Conservation (phyloP, 2,888 invertebrate species). For the Zaprionus obscuricornis region DNA sequence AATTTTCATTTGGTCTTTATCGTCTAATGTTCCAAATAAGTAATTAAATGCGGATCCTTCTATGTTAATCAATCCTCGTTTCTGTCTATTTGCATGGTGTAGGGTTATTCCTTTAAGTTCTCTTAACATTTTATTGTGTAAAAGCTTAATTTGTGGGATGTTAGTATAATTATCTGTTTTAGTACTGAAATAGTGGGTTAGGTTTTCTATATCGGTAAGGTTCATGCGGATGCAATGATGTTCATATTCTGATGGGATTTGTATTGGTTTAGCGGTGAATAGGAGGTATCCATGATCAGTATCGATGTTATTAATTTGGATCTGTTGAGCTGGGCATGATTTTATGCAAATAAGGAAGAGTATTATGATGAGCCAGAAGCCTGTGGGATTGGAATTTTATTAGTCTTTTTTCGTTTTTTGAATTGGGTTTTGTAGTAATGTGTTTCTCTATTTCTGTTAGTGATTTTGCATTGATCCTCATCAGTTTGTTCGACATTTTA, state of each 20-base stretch:
- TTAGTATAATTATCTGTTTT: conserved; percentile 2
- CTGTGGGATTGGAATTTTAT: neutral
- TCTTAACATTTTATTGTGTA: conserved; percentile 5
- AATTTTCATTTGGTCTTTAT: conserved; percentile 5
- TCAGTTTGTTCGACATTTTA: conserved; percentile 5
- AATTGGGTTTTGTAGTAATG: neutral
- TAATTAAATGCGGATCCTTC: neutral
- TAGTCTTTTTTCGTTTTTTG: conserved; percentile 4
- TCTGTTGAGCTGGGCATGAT: neutral
- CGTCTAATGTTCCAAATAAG: conserved; percentile 2
- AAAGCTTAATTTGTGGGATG: conserved; percentile 2
- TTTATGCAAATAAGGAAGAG: neutral
- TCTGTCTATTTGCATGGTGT: conserved; percentile 2
- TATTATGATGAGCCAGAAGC: neutral
- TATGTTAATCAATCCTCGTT: conserved; percentile 3
- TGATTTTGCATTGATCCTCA: neutral
- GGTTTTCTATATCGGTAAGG: conserved; percentile 7
- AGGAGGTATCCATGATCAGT: conserved; percentile 4
- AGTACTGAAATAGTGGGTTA: conserved; percentile 3
- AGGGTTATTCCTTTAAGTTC: conserved; percentile 4
- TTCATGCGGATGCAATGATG: conserved; percentile 2
- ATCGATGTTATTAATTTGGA: conserved; percentile 10
- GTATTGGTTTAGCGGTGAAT: conserved; percentile 1
- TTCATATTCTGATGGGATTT: conserved; percentile 7
- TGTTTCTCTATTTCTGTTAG: conserved; percentile 1